These are phyloP conservation scores for Delichon dasypus DNA, from an alignment of 2,797 vertebrate genomes.

Conservation along the genomic window DNA sequence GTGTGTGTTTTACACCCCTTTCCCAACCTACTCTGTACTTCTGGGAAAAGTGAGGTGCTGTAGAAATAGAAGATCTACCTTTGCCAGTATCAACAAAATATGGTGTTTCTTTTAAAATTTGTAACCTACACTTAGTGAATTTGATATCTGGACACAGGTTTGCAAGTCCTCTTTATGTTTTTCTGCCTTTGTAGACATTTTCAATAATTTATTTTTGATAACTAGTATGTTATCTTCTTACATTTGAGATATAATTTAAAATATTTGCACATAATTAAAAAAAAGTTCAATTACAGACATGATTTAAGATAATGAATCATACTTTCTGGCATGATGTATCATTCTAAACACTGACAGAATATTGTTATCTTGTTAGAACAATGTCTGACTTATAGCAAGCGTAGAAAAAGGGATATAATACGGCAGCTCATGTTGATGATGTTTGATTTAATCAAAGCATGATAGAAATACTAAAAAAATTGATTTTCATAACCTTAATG, in stretches of 20 bases:
- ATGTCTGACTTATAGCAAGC: background rate
- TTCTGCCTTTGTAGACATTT: background rate
- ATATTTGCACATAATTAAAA: conserved; percentile 25
- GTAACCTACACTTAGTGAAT: background rate
- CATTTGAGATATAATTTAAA: background rate
- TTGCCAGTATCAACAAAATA: background rate
- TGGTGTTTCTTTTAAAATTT: background rate
- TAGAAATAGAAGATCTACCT: background rate
- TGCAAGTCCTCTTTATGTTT: background rate
- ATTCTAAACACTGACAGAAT: background rate
- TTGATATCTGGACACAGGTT: background rate
- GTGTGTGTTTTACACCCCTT: background rate
- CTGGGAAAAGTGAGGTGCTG: background rate
- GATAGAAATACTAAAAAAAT: background rate
- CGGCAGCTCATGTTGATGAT: background rate
- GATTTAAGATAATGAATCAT: conserved; percentile 38
- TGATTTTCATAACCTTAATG: background rate
- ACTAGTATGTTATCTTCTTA: background rate
- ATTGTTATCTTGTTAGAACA: background rate
- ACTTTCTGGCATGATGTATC: conserved; percentile 35
- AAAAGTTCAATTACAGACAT: conserved; percentile 15
- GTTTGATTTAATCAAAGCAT: background rate
- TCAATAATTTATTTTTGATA: background rate
- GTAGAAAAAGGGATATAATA: background rate
- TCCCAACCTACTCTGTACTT: background rate